Evolutionary conservation across 2,888 invertebrate genomes (phyloP).

Genomic region (Thera britannica): DNA sequence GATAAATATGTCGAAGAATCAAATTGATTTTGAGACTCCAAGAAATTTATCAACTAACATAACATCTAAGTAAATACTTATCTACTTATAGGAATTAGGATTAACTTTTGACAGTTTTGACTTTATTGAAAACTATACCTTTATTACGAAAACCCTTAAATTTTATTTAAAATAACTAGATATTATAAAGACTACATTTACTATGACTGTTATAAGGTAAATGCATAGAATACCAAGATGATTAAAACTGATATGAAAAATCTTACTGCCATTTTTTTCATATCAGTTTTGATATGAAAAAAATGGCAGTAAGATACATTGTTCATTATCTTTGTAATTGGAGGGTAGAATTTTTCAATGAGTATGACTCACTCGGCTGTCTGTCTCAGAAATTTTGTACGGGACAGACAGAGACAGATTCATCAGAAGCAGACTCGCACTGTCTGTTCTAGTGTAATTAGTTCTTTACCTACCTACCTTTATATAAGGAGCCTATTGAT

Average conservation of each 20-base stretch:
- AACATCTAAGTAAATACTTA: constrained; percentile 16
- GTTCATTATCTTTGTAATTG: too few relatives aligned
- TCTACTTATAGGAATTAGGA: constrained; percentile 9
- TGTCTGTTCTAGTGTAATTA: background rate
- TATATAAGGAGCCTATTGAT: too few relatives aligned
- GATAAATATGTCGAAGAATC: constrained; percentile 77
- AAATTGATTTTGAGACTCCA: constrained; percentile 71
- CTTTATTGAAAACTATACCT: background rate
- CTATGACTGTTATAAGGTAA: constrained; percentile 42
- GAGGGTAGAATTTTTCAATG: too few relatives aligned
- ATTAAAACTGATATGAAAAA: constrained; percentile 1
- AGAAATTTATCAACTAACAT: constrained; percentile 66
- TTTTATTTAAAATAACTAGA: constrained; percentile 3
- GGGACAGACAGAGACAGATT: too few relatives aligned
- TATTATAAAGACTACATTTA: constrained; percentile 26
- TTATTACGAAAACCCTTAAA: constrained; percentile 18
- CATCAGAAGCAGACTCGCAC: too few relatives aligned
- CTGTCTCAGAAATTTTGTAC: too few relatives aligned
- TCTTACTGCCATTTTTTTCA: too few relatives aligned
- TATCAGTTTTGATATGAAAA: constrained; percentile 17
- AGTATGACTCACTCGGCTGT: too few relatives aligned
- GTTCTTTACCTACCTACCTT: too few relatives aligned
- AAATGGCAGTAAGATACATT: constrained; percentile 14
- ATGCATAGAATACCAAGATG: constrained; percentile 33
- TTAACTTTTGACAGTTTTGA: constrained; percentile 12